Conservation (phyloP, 2,113 vertebrate species). For the Gymnorhina tibicen region DNA sequence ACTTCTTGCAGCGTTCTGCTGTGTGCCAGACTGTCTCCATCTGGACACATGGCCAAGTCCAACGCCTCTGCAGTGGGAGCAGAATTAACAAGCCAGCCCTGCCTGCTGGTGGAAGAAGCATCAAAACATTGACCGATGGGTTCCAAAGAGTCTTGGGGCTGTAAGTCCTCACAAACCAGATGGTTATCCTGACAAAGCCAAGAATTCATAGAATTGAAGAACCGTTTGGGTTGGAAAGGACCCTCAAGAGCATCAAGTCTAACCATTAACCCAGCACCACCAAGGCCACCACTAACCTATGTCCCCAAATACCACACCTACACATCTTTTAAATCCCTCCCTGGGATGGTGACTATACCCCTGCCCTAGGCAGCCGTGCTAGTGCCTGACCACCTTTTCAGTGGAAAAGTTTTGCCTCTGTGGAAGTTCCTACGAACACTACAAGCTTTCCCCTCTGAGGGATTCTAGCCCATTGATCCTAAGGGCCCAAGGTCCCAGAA, state of each 20-base stretch:
- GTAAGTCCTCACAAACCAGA: fast-evolving
- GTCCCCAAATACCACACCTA: neutral
- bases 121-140: fast-evolving
- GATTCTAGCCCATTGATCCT: neutral
- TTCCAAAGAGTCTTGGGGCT: neutral
- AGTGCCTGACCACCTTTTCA: neutral
- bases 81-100: neutral
- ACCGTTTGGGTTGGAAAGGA: neutral
- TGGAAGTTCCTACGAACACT: neutral
- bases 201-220: neutral
- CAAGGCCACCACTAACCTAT: neutral
- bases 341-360: neutral
- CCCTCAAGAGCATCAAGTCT: neutral
- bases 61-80: fast-evolving
- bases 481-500: neutral
- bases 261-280: neutral
- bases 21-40: neutral
- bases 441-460: fast-evolving
- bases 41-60: fast-evolving
- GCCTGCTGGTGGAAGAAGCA: neutral
- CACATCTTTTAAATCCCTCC: fast-evolving
- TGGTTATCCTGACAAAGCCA: neutral
- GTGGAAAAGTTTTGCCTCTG: neutral
- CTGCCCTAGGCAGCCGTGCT: neutral
- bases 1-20: neutral